Evolutionary conservation across 2,888 invertebrate species (phyloP), one percentile per base, ranked within the genome.

Genomic region (Phalera bucephala): DNA sequence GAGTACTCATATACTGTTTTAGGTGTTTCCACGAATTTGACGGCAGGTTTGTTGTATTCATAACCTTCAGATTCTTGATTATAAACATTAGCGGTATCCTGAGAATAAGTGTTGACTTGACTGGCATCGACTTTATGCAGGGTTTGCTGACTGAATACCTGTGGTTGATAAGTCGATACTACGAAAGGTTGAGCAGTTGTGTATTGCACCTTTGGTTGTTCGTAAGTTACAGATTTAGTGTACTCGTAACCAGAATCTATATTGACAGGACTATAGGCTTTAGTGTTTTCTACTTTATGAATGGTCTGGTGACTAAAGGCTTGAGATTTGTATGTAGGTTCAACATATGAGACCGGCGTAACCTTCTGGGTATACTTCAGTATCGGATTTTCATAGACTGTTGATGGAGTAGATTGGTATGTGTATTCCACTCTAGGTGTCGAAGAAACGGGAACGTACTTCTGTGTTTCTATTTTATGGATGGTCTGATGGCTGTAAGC

Each of bases 321-420:
- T 36, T 80, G 79, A 8, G 83, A 70, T 31, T 66, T 59, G 37
- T 75, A 77, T 1, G 73, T 60, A 33, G 76, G 67, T 20, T 69
- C 44, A 0, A 64, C 58, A 11, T 70, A 72, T 22, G 76, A 63
- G 1, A 74, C 55, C n/a, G 87, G 82, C 11, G 79, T 73, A n/a
- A 68, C 64, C 33, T 78, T 72, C 54, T 81, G 71, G 2, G 71
- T 72, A 39, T 80, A 86, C 50, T 81, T 67, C 4, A 82, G 38
- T 9, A 87, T 66, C 2, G 87, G 88, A 45, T 88, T 88, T 54
- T 85, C 70, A 40, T 88, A 85, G 9, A 77, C 43, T 9, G 85
- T 72, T 1, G 83, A 79, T 14, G 81, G 69, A 22, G 86, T 81
- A 31, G 79, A 72, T 43, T 83, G 79, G 35, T 85, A 82, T 19